Evolutionary conservation across 2,888 invertebrate species (phyloP), one percentile per base, ranked within the genome.

Genomic region (Acrobasis repandana): DNA sequence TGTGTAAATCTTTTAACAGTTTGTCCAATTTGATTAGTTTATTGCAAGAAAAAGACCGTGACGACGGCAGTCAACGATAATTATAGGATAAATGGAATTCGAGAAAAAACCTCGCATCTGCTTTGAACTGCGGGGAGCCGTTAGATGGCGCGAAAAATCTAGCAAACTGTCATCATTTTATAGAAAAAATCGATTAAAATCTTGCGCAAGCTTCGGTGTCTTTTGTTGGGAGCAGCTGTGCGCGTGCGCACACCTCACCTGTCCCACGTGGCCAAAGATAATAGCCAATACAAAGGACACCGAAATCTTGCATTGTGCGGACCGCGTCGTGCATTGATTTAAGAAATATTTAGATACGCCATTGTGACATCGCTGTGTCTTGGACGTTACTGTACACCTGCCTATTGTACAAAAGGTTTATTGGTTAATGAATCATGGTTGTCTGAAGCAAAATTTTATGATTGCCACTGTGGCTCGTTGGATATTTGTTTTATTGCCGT

Each of bases 251-350:
- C 65, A 60, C 54, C 64, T 75, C 91, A 91, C 90, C 91, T 91
- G 91, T 70, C 90, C 85, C 91, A 91, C 91, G 90, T 90, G 92
- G 83, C 80, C 77, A 80, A 81, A 83, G 80, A 87, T 84, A 88
- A 88, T 84, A 71, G 77, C 69, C 66, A 66, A 70, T 67, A 86
- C 86, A 90, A 90, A 84, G 76, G 79, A 74, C 72, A 46, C 69
- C 83, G 82, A 78, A 82, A 79, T 69, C 71, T 64, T 61, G 77
- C 63, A 84, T 90, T 90, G 90, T 89, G 77, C 62, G 66, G 70
- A 61, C 48, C 73, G 66, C 20, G 18, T 72, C 67, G 68, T 63
- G 81, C 86, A 78, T 90, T 91, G 88, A 90, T 91, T 90, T 90
- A 87, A 82, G 76, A 74, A 75, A 74, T 63, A 62, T 67, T 61